Conservation (phyloP, 2,888 invertebrate species). For the Heteropelma amictum region DNA sequence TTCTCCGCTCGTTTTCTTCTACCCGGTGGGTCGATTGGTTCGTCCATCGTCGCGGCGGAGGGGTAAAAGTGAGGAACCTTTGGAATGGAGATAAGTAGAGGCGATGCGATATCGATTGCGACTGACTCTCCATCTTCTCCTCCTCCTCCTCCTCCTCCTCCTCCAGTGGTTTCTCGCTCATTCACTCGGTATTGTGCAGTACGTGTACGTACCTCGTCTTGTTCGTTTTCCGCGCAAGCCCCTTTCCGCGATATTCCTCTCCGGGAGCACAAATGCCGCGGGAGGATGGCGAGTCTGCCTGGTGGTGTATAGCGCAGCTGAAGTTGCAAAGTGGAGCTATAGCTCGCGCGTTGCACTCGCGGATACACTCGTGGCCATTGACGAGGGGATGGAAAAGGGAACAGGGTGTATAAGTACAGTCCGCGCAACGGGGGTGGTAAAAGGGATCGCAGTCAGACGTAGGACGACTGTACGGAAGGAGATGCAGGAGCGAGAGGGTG, state of each 20-base stretch:
- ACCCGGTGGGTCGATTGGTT: conserved; percentile 42
- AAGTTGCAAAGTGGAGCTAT: conserved; percentile 72
- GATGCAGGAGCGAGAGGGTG: conserved; percentile 35
- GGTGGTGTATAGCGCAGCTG: conserved; percentile 53
- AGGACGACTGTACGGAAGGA: conserved; percentile 15
- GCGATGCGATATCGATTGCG: conserved; percentile 76
- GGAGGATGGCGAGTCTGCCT: conserved; percentile 25
- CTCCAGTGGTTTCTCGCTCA: background rate
- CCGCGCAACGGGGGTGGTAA: conserved; percentile 17
- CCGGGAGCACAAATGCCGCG: background rate
- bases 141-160: conserved; percentile 5
- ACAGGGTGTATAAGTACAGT: conserved; percentile 25
- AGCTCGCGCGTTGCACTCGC: conserved; percentile 59
- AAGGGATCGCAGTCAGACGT: conserved; percentile 21
- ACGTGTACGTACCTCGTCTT: conserved; percentile 4
- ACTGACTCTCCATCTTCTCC: conserved; percentile 63
- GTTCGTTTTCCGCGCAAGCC: conserved; percentile 27
- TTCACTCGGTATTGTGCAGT: too few species aligned
- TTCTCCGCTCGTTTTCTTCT: background rate
- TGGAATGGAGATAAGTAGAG: conserved; percentile 73
- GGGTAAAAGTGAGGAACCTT: conserved; percentile 64
- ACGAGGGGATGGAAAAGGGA: conserved; percentile 45
- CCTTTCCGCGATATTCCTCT: too few species aligned
- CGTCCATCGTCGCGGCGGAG: conserved; percentile 53
- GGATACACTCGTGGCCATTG: conserved; percentile 25